Base-by-base conservation (phyloP, 2,113 vertebrate genomes). In the Parotia lawesii region DNA sequence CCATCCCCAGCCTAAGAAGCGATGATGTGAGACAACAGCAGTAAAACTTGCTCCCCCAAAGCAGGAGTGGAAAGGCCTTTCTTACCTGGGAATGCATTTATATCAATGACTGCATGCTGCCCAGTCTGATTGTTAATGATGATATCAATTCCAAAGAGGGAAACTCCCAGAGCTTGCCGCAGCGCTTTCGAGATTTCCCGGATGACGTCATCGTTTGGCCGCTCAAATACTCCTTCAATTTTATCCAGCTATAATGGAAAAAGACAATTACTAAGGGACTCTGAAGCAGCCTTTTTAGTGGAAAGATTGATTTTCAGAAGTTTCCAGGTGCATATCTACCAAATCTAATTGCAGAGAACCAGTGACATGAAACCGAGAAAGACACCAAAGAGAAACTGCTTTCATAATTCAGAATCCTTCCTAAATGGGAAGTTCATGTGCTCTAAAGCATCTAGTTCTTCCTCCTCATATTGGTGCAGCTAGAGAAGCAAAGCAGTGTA, bases 111-210 rank as follows among this genome's bases (percentile, higher is more conserved):
- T 0, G 99, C 99, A 3, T 99, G 99, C 93, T 99, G 99, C 51
- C 99, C 99, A 0, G 99, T 99, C 97, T 99, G 99, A 97, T 99
- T 99, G 97, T 99, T 99, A 94, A 99, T 99, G 96, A 99, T 99
- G 89, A 99, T 97, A 60, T 99, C 99, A 15, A 99, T 99, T 57
- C 99, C 99, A 42, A 99, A 99, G 47, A 99, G 98, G 1, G 99
- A 99, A 96, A 99, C 98, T 18, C 98, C 98, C 86, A 99, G 98
- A 3, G 98, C 98, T 97, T 99, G 98, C 23, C 99, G 98, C 92
- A 99, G 96, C 0, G 98, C 98, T 96, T 98, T 98, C 27, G 98
- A 99, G 82, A 99, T 96, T 97, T 98, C 98, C 92, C 98, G 97
- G 97, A 99, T 99, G 86, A 99, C 99, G 5, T 99, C 99, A 4